phyloP scores from a whole-genome alignment of 2,888 invertebrate genomes.

The Entomobrya proxima region DNA sequence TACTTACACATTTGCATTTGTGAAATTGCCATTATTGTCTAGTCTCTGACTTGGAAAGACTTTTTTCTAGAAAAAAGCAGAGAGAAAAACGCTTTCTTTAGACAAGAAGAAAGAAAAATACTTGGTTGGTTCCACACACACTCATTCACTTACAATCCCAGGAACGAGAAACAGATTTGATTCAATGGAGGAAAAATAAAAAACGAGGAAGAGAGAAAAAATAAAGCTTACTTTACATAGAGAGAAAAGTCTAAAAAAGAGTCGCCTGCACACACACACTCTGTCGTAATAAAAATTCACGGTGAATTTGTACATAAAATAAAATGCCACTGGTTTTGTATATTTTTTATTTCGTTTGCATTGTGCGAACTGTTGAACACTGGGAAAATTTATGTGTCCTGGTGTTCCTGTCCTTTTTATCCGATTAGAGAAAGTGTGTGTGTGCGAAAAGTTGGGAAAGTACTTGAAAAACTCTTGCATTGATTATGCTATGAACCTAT shows the following conservation, averaged over 20 bases:
- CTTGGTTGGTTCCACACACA: slow-evolving; percentile 14
- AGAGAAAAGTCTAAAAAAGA: too few relatives aligned
- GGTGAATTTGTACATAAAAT: too few relatives aligned
- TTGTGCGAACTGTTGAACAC: slow-evolving; percentile 41
- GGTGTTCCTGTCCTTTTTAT: neutral
- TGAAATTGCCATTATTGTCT: slow-evolving; percentile 56
- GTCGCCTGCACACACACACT: too few relatives aligned
- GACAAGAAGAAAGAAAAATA: neutral
- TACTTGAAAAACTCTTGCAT: neutral
- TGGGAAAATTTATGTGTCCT: neutral
- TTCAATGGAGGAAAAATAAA: slow-evolving; percentile 35
- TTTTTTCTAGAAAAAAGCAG: neutral
- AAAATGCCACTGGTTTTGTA: too few relatives aligned
- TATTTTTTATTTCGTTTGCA: neutral
- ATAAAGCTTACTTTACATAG: too few relatives aligned
- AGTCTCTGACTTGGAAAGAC: neutral
- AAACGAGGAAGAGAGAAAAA: neutral
- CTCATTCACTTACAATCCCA: too few relatives aligned
- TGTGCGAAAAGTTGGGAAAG: neutral
- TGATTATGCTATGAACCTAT: too few relatives aligned
- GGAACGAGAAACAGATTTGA: slow-evolving; percentile 20
- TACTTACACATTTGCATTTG: slow-evolving; percentile 67
- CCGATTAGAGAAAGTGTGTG: neutral
- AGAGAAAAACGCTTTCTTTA: neutral
- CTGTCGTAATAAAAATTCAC: too few relatives aligned